Conservation (phyloP, 2,113 vertebrate genomes). For the Paracanthobrama guichenoti region DNA sequence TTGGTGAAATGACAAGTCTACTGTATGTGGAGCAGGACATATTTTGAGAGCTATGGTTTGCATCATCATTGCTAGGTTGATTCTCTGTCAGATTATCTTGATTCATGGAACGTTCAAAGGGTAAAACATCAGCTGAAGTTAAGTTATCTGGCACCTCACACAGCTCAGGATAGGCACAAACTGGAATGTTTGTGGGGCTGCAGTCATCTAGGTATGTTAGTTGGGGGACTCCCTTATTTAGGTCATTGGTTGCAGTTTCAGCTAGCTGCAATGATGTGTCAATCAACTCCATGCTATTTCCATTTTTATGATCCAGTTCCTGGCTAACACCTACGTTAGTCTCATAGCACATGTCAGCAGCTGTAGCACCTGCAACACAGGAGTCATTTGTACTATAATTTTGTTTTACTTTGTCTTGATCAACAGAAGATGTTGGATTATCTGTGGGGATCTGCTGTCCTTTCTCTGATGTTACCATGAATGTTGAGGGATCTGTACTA, state of each 20-base stretch:
- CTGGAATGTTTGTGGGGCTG: constrained; percentile 78
- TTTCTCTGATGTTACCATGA: neutral
- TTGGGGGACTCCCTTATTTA: constrained; percentile 78
- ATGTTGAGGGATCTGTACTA: constrained; percentile 4
- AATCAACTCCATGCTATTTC: constrained; percentile 62
- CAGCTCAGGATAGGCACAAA: constrained; percentile 70
- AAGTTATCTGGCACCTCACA: constrained; percentile 74
- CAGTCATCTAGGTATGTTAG: constrained; percentile 72
- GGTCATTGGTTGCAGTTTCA: constrained; percentile 75
- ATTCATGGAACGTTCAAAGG: constrained; percentile 66
- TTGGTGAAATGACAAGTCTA: constrained; percentile 77
- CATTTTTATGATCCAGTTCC: constrained; percentile 71
- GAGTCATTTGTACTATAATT: constrained; percentile 17
- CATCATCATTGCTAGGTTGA: constrained; percentile 70
- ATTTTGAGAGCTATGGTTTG: constrained; percentile 61
- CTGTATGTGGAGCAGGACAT: constrained; percentile 69
- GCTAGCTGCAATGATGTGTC: constrained; percentile 55
- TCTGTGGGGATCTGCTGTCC: neutral
- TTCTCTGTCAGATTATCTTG: constrained; percentile 79
- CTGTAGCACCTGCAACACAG: constrained; percentile 53
- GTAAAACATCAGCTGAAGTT: constrained; percentile 66
- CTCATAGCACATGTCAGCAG: constrained; percentile 42
- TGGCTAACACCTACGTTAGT: constrained; percentile 53
- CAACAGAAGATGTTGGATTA: constrained; percentile 25
- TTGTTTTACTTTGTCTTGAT: constrained; percentile 55